These are phyloP conservation scores for Artibeus jamaicensis DNA, from an alignment of 2,797 vertebrate species.

Conservation along the genomic window DNA sequence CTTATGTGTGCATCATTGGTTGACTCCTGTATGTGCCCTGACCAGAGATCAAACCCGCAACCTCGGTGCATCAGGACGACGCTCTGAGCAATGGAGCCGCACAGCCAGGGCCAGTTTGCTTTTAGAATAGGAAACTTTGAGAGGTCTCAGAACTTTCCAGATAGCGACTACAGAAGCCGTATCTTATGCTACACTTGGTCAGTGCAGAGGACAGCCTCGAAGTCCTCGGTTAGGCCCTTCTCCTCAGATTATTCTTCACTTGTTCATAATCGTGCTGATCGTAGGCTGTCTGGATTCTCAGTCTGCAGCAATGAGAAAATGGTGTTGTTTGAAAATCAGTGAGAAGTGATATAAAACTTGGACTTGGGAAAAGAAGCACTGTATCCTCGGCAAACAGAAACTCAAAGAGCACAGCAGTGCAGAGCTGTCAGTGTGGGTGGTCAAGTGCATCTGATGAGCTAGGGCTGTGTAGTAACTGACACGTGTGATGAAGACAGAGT, in stretches of 20 bases:
- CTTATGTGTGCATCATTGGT: too few relatives aligned
- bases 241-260: neutral
- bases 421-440: neutral
- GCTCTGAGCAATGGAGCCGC: too few relatives aligned
- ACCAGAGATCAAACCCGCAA: too few relatives aligned
- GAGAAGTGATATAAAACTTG: neutral
- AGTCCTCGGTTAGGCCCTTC: neutral
- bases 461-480: neutral
- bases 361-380: neutral
- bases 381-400: neutral
- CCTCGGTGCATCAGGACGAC: too few relatives aligned
- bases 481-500: neutral
- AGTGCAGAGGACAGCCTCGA: neutral
- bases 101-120: neutral
- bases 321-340: neutral
- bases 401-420: neutral
- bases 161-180: neutral
- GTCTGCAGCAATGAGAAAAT: neutral
- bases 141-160: neutral
- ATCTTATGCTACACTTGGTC: neutral
- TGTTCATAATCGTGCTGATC: neutral
- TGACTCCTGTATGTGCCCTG: too few relatives aligned
- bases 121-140: neutral
- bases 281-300: conserved; percentile 1
- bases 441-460: neutral